Evolutionary conservation across 2,888 invertebrate species (phyloP).

Genomic region (Coelopa pilipes): DNA sequence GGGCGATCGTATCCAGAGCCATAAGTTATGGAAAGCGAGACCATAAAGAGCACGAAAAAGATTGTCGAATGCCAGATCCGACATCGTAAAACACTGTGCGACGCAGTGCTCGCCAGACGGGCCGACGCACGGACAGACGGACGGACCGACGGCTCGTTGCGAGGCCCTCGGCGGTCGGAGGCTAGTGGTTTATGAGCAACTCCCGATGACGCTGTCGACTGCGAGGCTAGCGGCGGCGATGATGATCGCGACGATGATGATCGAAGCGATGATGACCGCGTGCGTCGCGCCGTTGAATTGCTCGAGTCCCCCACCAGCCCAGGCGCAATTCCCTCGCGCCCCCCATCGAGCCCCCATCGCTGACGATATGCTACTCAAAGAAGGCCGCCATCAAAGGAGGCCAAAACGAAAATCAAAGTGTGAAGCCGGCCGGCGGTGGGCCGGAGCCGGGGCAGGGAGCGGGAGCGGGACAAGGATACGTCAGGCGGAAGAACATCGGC

Average conservation of each 20-base stretch:
- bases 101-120: constrained; percentile 3
- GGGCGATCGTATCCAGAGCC: constrained; percentile 45
- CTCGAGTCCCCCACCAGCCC: constrained; percentile 40
- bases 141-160: no score
- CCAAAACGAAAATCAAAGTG: constrained; percentile 9
- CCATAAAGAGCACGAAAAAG: constrained; percentile 39
- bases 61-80: constrained; percentile 34
- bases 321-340: constrained; percentile 17
- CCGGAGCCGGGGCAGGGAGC: not conserved
- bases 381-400: constrained; percentile 54
- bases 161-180: no score
- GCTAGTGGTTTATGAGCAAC: not conserved
- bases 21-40: constrained; percentile 22
- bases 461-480: constrained; percentile 47
- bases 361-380: constrained; percentile 51
- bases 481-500: constrained; percentile 43
- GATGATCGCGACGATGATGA: constrained; percentile 33
- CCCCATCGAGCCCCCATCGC: constrained; percentile 49
- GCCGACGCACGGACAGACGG: not conserved
- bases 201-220: not conserved
- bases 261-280: constrained; percentile 48
- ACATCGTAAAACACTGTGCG: constrained; percentile 20
- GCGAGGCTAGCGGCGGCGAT: constrained; percentile 47
- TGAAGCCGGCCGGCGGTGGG: not conserved
- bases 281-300: constrained; percentile 19